Evolutionary conservation across 2,888 invertebrate genomes (phyloP).

Genomic region (Belgica antarctica): DNA sequence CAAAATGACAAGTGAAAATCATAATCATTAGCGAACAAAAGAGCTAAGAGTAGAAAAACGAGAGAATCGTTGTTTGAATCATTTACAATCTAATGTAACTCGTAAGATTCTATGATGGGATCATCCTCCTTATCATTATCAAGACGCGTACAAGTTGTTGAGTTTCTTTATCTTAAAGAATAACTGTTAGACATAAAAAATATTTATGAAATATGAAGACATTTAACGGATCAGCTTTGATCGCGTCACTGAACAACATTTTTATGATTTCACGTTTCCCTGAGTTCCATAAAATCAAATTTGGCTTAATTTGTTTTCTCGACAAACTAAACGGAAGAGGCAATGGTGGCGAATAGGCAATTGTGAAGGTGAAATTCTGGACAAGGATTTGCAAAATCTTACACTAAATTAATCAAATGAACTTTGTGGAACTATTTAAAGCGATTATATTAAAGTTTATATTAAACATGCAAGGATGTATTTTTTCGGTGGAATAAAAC

Average conservation of each 20-base stretch:
- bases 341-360: conserved; percentile 29
- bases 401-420: conserved; percentile 29
- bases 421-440: conserved; percentile 31
- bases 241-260: not conserved
- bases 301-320: not conserved
- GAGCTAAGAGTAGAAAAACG: not conserved
- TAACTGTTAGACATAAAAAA: not conserved
- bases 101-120: conserved; percentile 4
- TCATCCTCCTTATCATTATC: not conserved
- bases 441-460: conserved; percentile 38
- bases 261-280: no score
- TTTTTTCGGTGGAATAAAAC: conserved; percentile 40
- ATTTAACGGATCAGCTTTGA: not conserved
- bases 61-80: not conserved
- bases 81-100: not conserved
- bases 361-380: conserved; percentile 16
- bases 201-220: not conserved
- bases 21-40: conserved; percentile 23
- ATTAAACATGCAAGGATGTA: conserved; percentile 31
- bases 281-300: not conserved
- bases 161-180: conserved; percentile 43
- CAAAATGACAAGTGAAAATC: conserved; percentile 27
- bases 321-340: not conserved
- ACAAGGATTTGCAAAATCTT: conserved; percentile 16
- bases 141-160: conserved; percentile 11